Percentiles rank a stretch among this genome's conserved stretches.
Conservation (phyloP, 2,797 vertebrate species). For the Denticeps clupeoides region DNA sequence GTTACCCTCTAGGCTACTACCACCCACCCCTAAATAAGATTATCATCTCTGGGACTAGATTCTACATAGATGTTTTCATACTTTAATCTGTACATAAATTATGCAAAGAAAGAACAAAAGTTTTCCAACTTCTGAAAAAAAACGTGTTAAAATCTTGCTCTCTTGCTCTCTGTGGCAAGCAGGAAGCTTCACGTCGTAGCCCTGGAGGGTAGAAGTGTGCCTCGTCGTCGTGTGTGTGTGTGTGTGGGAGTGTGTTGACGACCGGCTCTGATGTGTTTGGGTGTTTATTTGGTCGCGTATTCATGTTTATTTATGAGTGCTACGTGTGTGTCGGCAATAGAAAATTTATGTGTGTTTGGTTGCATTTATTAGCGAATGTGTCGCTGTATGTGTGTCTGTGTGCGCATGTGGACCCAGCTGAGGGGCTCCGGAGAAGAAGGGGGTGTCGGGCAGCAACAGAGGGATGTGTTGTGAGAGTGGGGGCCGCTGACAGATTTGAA, state of each 20-base stretch:
- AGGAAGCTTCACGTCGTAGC: constrained; percentile 11
- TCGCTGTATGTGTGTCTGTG: neutral
- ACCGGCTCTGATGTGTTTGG: neutral
- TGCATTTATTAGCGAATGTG: neutral
- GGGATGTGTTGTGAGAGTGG: constrained; percentile 16
- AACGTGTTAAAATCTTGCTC: too few relatives aligned
- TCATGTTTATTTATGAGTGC: neutral
- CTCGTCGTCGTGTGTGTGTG: neutral
- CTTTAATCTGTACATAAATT: too few relatives aligned
- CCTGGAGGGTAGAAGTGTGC: constrained; percentile 9
- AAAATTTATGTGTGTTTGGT: neutral
- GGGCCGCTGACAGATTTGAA: constrained; percentile 22
- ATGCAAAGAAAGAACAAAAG: too few relatives aligned
- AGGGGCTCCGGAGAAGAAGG: constrained; percentile 7
- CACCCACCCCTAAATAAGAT: too few relatives aligned
- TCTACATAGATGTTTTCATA: too few relatives aligned
- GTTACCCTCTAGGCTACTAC: too few relatives aligned
- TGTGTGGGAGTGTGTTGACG: constrained; percentile 1
- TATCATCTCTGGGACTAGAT: too few relatives aligned
- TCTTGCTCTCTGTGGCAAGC: too few relatives aligned
- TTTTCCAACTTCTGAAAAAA: too few relatives aligned
- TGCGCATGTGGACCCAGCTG: constrained; percentile 2
- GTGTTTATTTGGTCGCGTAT: neutral
- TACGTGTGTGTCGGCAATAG: neutral
- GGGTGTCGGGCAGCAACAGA: constrained; percentile 7